Conservation (phyloP, 2,797 vertebrate genomes). For the Dicrostonyx torquatus region DNA sequence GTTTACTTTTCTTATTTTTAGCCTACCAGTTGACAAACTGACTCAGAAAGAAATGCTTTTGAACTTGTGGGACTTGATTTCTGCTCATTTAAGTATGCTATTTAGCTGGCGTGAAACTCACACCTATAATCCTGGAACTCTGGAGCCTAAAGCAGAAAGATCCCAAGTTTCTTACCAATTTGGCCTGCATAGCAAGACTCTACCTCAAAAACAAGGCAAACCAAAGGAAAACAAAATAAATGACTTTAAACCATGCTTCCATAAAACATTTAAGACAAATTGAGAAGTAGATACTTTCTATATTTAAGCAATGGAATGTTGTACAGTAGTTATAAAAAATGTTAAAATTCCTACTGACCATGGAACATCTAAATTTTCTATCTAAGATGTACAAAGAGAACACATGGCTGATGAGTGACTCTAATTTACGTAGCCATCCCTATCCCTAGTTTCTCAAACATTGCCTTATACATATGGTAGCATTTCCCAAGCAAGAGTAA, state of each 20-base stretch:
- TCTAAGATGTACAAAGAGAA: conserved; percentile 57
- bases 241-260: not conserved
- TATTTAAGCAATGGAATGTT: not conserved
- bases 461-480: not conserved
- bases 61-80: not conserved
- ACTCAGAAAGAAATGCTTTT: not conserved
- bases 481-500: conserved; percentile 46
- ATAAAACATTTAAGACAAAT: not conserved
- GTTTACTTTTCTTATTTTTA: conserved; percentile 48
- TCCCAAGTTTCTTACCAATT: not conserved
- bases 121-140: no score
- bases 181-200: not conserved
- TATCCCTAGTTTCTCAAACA: conserved; percentile 28
- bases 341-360: not conserved
- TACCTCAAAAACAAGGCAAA: not conserved
- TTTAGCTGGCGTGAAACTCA: not conserved
- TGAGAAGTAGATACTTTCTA: not conserved
- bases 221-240: not conserved
- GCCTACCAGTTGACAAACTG: not conserved
- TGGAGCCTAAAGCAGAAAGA: not conserved
- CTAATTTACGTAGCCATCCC: not conserved
- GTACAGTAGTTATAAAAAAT: conserved; percentile 1
- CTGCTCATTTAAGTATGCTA: not conserved
- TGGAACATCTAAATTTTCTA: not conserved
- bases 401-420: not conserved